These are phyloP conservation scores for Drosophila neutralis DNA, from an alignment of 2,888 invertebrate species.

Conservation along the genomic window DNA sequence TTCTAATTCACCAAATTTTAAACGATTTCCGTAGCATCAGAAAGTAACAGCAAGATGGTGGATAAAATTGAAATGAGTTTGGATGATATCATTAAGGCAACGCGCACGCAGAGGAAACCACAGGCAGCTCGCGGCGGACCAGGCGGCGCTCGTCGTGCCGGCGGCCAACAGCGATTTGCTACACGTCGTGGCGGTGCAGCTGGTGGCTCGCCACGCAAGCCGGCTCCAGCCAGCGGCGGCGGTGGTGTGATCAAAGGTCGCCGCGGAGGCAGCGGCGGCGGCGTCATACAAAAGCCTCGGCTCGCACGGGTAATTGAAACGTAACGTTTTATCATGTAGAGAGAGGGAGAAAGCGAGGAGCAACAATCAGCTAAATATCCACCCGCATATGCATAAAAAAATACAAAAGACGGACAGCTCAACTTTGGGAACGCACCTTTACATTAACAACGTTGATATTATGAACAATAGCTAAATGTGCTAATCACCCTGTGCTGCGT, in stretches of 20 bases:
- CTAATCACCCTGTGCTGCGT: slow-evolving; percentile 37
- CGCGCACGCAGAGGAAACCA: slow-evolving; percentile 87
- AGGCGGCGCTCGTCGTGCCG: slow-evolving; percentile 83
- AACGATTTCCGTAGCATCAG: slow-evolving; percentile 21
- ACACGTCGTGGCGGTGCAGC: slow-evolving; percentile 85
- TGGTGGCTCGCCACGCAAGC: slow-evolving; percentile 79
- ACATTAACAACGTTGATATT: slow-evolving; percentile 29
- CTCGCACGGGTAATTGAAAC: slow-evolving; percentile 84
- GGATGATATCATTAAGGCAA: slow-evolving; percentile 97
- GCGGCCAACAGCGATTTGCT: slow-evolving; percentile 85
- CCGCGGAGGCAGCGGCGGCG: slow-evolving; percentile 86
- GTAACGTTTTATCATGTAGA: slow-evolving; percentile 66
- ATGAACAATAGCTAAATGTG: slow-evolving; percentile 28
- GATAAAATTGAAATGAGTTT: slow-evolving; percentile 98
- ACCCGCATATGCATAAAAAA: slow-evolving; percentile 43
- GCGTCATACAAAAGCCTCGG: slow-evolving; percentile 86
- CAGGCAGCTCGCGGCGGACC: slow-evolving; percentile 86
- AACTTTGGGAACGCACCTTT: slow-evolving; percentile 43
- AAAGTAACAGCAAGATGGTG: slow-evolving; percentile 87
- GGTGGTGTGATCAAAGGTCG: slow-evolving; percentile 88
- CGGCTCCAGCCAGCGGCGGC: slow-evolving; percentile 78
- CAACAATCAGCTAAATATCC: slow-evolving; percentile 66
- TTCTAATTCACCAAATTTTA: slow-evolving; percentile 1
- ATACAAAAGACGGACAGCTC: slow-evolving; percentile 34
- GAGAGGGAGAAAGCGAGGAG: slow-evolving; percentile 12